Base-by-base conservation (phyloP, 2,113 vertebrate species). In the Numenius arquata region DNA sequence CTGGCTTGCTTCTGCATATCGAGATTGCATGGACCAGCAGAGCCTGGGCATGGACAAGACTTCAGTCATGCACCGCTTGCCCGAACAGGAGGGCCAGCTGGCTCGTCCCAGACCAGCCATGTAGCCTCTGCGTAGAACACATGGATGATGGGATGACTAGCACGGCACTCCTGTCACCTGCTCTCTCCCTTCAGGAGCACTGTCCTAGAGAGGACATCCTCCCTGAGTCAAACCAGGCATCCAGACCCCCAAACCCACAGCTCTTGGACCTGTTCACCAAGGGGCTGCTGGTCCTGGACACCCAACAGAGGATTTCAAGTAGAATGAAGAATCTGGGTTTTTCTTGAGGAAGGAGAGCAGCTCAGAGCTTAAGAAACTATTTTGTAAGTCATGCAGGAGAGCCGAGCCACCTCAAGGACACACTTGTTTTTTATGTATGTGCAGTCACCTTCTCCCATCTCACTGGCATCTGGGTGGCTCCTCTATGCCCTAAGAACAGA, bases 161-260 rank as follows among this genome's bases (percentile, higher is more conserved):
- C 38, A 59, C 3, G 4, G 40, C 36, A 38, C 53, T 82, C 32
- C 27, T 70, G 25, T 34, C 63, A 67, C 45, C 81, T 52, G 32
- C 30, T 56, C 27, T 68, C 20, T 47, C 8, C 15, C 25, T 13
- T 89, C 56, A 63, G 43, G 10, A 71, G 22, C 55, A 77, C 15
- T 0, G 0, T 67, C n/a, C 61, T 26, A 43, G 47, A 75, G 2
- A 5, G 22, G 9, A 8, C 26, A 68, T 23, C 36, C 29, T 81
- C 26, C 27, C 8, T 25, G 7, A 59, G 47, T 8, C n/a, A 65
- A 84, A 22, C 20, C n/a, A 67, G 45, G 56, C 23, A 30, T 0
- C 12, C 25, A 91, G 6, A 30, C 4, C 12, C 26, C 40, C 38
- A 77, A 15, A 71, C 15, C 68, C 30, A 5, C 45, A 77, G 20